phyloP scores from a whole-genome alignment of 1,140 invertebrate genomes.

The Aphaenogaster rudis region DNA sequence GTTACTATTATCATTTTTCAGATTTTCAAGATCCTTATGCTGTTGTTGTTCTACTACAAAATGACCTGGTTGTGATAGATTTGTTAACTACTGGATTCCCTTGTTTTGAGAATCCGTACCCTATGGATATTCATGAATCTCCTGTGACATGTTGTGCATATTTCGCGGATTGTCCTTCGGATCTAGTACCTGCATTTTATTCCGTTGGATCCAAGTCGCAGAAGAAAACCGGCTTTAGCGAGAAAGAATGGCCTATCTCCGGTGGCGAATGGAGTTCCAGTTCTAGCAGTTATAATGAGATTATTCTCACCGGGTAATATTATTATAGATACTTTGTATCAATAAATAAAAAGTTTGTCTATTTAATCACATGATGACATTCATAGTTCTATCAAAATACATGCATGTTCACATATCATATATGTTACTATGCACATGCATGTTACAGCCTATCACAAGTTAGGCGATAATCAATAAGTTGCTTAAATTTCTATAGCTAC shows the following conservation, averaged over 20 bases:
- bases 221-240: slow-evolving; percentile 95
- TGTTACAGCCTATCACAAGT: slow-evolving; percentile 2
- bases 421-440: neutral
- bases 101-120: slow-evolving; percentile 99
- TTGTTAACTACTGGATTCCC: slow-evolving; percentile 97
- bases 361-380: neutral
- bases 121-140: slow-evolving; percentile 99
- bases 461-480: slow-evolving; percentile 36
- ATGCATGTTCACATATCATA: neutral
- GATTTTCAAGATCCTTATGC: slow-evolving; percentile 99
- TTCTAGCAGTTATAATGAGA: slow-evolving; percentile 98
- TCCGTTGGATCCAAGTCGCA: slow-evolving; percentile 93
- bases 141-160: slow-evolving; percentile 98
- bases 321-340: slow-evolving; percentile 5
- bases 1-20: slow-evolving; percentile 85
- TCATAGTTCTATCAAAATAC: slow-evolving; percentile 15
- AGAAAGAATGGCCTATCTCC: slow-evolving; percentile 97
- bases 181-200: slow-evolving; percentile 97
- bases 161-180: slow-evolving; percentile 98
- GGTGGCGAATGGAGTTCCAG: slow-evolving; percentile 98
- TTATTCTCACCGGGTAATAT: slow-evolving; percentile 96
- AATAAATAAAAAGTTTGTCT: neutral
- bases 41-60: slow-evolving; percentile 98
- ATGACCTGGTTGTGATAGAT: slow-evolving; percentile 99
- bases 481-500: slow-evolving; percentile 43